Evolutionary conservation across 1,140 invertebrate species (phyloP).

Genomic region (Lordiphosa clarofinis): DNA sequence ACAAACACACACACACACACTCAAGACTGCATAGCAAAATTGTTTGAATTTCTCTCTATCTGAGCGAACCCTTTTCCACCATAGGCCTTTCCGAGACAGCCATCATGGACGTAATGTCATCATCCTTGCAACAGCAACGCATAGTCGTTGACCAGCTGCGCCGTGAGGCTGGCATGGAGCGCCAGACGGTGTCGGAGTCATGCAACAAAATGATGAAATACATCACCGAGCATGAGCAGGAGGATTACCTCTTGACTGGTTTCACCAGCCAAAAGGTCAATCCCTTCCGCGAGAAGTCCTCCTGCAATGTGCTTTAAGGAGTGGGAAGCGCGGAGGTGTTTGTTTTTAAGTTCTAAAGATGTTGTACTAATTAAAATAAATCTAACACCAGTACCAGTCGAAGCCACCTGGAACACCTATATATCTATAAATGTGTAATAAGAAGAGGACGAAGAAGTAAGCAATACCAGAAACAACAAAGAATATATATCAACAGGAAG

Average conservation of each 20-base stretch:
- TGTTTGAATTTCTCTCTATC: constrained; percentile 41
- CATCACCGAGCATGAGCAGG: constrained; percentile 94
- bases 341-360: constrained; percentile 28
- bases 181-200: constrained; percentile 92
- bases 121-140: constrained; percentile 94
- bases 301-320: constrained; percentile 90
- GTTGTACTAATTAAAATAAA: constrained; percentile 1
- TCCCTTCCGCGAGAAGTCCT: constrained; percentile 97
- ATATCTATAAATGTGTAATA: constrained; percentile 22
- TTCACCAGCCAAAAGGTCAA: constrained; percentile 98
- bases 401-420: constrained; percentile 43
- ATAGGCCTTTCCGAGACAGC: constrained; percentile 91
- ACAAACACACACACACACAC: constrained; percentile 37
- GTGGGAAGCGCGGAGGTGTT: constrained; percentile 9
- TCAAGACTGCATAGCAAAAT: constrained; percentile 8
- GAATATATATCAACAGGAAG: constrained; percentile 21
- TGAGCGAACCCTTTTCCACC: constrained; percentile 79
- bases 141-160: constrained; percentile 95
- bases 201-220: constrained; percentile 96
- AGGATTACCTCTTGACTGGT: constrained; percentile 96
- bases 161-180: constrained; percentile 93
- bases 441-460: constrained; percentile 33
- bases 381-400: constrained; percentile 41
- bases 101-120: constrained; percentile 94
- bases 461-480: constrained; percentile 45